Evolutionary conservation across 2,113 vertebrate genomes (phyloP).

Genomic region (Caloenas nicobarica): DNA sequence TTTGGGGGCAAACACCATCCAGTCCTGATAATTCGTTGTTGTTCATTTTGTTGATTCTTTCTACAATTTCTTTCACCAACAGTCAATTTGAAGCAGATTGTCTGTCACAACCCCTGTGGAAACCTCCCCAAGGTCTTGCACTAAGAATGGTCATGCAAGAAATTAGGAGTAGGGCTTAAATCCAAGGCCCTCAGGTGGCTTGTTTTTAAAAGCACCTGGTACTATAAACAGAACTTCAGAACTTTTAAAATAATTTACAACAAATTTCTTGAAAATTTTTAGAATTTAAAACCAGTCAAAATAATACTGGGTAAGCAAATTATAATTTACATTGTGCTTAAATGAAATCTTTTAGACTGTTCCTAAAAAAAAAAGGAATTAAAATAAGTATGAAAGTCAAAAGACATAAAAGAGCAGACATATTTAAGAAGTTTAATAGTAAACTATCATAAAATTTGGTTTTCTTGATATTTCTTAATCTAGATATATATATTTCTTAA

Average conservation of each 20-base stretch:
- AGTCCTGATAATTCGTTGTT: neutral
- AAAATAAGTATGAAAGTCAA: neutral
- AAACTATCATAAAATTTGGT: neutral
- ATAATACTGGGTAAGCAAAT: neutral
- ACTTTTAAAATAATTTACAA: neutral
- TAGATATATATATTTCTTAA: neutral
- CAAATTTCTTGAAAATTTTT: neutral
- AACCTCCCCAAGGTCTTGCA: neutral
- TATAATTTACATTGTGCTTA: neutral
- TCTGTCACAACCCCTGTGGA: neutral
- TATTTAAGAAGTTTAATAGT: neutral
- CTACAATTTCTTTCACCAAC: neutral
- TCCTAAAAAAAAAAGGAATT: neutral
- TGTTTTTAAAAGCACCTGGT: neutral
- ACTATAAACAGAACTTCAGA: neutral
- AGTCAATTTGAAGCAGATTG: neutral
- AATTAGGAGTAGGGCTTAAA: neutral
- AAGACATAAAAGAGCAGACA: neutral
- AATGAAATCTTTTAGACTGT: neutral
- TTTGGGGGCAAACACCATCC: neutral
- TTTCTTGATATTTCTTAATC: neutral
- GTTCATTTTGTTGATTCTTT: neutral
- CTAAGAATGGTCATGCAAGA: rapidly evolving
- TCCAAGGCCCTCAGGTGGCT: neutral
- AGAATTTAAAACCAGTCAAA: neutral